These are phyloP conservation scores for Piscicola geometra DNA, from an alignment of 2,888 invertebrate species.

Conservation along the genomic window DNA sequence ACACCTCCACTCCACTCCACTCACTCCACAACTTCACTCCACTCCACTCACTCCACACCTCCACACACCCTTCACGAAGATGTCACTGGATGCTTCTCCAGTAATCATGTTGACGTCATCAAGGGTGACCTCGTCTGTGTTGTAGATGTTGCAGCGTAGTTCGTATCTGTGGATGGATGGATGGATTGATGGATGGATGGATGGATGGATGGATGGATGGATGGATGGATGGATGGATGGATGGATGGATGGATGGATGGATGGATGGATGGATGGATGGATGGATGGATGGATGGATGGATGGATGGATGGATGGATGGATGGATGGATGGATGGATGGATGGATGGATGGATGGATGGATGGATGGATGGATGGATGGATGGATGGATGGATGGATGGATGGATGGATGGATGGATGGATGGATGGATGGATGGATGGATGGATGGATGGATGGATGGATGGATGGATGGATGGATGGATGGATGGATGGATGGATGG, in stretches of 20 bases:
- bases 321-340: conserved; percentile 16
- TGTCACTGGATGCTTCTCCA: conserved; percentile 85
- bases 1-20: no score
- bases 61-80: conserved; percentile 72
- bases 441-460: no score
- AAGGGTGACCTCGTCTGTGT: conserved; percentile 79
- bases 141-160: conserved; percentile 78
- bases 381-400: background rate
- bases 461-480: no score
- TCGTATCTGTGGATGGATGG: conserved; percentile 62
- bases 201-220: conserved; percentile 11
- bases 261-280: conserved; percentile 6
- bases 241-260: conserved; percentile 16
- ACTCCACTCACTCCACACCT: no score
- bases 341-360: background rate
- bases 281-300: conserved; percentile 6
- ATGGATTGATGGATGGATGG: conserved; percentile 2
- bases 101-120: conserved; percentile 79
- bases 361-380: no score
- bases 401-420: no score
- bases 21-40: no score
- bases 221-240: conserved; percentile 20
- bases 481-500: no score
- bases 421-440: no score
- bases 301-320: background rate